These are phyloP conservation scores for Bhutanitis thaidina DNA, from an alignment of 2,888 invertebrate genomes.

Conservation along the genomic window DNA sequence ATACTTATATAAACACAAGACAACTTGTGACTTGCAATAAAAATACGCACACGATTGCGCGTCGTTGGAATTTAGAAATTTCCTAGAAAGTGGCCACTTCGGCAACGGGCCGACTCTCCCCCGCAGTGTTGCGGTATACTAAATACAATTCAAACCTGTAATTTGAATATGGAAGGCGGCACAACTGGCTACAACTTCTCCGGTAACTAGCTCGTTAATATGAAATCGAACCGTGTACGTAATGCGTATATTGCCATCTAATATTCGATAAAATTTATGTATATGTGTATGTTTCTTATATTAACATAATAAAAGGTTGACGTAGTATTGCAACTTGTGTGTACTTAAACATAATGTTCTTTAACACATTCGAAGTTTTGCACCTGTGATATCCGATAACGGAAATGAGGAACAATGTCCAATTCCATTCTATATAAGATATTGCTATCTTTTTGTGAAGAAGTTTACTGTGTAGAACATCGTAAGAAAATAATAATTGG, in stretches of 20 bases:
- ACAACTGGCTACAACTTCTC: conserved; percentile 25
- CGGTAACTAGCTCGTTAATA: conserved; percentile 40
- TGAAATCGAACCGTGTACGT: conserved; percentile 41
- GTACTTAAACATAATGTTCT: too few species aligned
- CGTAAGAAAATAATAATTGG: too few species aligned
- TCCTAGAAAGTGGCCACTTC: conserved; percentile 44
- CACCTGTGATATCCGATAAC: too few species aligned
- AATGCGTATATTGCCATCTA: conserved; percentile 26
- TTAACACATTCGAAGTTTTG: too few species aligned
- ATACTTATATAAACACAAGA: too few species aligned
- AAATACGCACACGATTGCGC: conserved; percentile 25
- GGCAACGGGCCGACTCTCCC: conserved; percentile 35
- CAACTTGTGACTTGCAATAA: conserved; percentile 17
- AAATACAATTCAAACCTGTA: conserved; percentile 56
- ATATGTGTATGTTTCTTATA: too few species aligned
- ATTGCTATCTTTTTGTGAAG: too few species aligned
- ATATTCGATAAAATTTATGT: conserved; percentile 19
- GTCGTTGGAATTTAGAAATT: conserved; percentile 42
- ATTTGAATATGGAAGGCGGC: conserved; percentile 58
- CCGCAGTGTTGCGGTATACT: conserved; percentile 36
- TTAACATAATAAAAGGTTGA: too few species aligned
- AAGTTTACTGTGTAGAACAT: too few species aligned
- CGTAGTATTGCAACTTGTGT: too few species aligned
- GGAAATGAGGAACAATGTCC: too few species aligned
- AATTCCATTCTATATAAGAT: too few species aligned